These are phyloP conservation scores for Didymodactylos carnosus DNA, from an alignment of 2,888 invertebrate species.

Conservation along the genomic window DNA sequence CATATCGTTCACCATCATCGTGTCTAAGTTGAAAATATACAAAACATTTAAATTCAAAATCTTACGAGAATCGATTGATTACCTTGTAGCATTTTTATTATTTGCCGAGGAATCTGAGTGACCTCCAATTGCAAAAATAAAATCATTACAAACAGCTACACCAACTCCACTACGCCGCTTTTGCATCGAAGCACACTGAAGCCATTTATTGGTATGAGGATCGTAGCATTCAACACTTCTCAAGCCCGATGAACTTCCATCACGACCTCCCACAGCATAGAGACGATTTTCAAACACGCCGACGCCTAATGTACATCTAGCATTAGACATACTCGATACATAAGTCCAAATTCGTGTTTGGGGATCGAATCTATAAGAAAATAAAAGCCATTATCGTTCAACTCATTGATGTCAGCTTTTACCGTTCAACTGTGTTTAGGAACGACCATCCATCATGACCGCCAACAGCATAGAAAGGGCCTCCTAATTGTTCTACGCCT, in stretches of 20 bases:
- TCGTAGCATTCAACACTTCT: conserved; percentile 69
- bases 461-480: conserved; percentile 45
- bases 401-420: too few species aligned
- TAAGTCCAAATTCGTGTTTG: conserved; percentile 47
- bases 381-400: too few species aligned
- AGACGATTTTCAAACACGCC: conserved; percentile 48
- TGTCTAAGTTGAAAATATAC: neutral
- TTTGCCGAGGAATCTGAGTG: conserved; percentile 79
- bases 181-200: conserved; percentile 64
- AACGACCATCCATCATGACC: conserved; percentile 52
- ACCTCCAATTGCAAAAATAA: conserved; percentile 72
- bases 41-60: conserved; percentile 21
- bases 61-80: conserved; percentile 69
- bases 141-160: conserved; percentile 66
- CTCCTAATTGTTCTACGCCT: conserved; percentile 47
- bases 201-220: conserved; percentile 60
- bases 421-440: conserved; percentile 48
- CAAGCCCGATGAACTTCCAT: conserved; percentile 64
- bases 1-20: conserved; percentile 36
- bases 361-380: conserved; percentile 41
- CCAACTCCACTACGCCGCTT: conserved; percentile 68
- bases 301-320: conserved; percentile 48
- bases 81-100: conserved; percentile 58
- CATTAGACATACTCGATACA: conserved; percentile 46
- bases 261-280: conserved; percentile 76